Evolutionary conservation across 2,888 invertebrate species (phyloP).

Genomic region (Pocota personata): DNA sequence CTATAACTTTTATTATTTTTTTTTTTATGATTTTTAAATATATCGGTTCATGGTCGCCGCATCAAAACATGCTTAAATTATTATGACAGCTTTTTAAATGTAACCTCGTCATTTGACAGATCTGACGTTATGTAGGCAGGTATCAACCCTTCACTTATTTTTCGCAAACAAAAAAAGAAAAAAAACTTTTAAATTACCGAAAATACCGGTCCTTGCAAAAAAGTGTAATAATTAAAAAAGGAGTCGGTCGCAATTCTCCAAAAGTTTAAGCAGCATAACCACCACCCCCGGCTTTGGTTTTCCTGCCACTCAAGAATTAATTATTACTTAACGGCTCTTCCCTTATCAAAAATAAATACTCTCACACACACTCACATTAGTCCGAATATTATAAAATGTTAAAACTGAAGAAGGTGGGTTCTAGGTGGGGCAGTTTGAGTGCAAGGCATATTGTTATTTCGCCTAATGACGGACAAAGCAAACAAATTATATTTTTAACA

Average conservation of each 20-base stretch:
- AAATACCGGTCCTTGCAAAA: background rate
- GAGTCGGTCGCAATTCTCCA: background rate
- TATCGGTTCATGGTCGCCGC: too few species aligned
- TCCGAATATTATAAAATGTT: constrained; percentile 23
- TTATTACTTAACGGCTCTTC: constrained; percentile 27
- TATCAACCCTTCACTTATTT: background rate
- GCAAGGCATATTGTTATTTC: constrained; percentile 38
- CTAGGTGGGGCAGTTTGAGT: background rate
- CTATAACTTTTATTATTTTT: too few species aligned
- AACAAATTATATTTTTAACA: constrained; percentile 60
- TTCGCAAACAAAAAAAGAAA: background rate
- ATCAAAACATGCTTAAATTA: constrained; percentile 2
- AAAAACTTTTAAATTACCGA: background rate
- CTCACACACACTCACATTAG: background rate
- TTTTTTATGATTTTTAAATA: too few species aligned
- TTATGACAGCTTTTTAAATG: background rate
- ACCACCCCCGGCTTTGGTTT: background rate
- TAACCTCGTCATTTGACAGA: background rate
- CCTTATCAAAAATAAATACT: constrained; percentile 23
- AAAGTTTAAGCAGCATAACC: background rate
- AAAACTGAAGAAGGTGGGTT: constrained; percentile 6
- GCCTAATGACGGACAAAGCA: constrained; percentile 61
- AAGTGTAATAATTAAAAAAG: constrained; percentile 17
- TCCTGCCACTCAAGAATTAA: constrained; percentile 34
- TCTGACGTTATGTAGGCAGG: background rate